These are phyloP conservation scores for Acanthosoma haemorrhoidale DNA, from an alignment of 2,888 invertebrate species.

Conservation along the genomic window DNA sequence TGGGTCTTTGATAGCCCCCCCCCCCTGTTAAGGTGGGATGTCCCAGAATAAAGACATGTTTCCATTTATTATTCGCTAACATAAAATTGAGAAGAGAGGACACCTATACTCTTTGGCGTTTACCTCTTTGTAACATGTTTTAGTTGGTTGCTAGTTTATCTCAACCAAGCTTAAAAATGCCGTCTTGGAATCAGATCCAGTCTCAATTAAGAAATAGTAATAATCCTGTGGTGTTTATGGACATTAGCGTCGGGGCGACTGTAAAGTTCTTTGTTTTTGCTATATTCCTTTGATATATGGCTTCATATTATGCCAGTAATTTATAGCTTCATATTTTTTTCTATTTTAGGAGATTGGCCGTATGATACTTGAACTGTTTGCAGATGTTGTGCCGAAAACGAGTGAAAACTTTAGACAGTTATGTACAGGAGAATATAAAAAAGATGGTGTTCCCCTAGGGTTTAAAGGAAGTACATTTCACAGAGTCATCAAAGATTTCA, in stretches of 20 bases:
- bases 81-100: too few relatives aligned
- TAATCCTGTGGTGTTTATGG: constrained; percentile 98
- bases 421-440: constrained; percentile 94
- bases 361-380: constrained; percentile 96
- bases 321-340: background rate
- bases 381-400: constrained; percentile 92
- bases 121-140: too few relatives aligned
- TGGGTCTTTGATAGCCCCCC: too few relatives aligned
- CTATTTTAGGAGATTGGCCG: constrained; percentile 81
- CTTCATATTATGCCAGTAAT: background rate
- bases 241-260: constrained; percentile 91
- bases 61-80: too few relatives aligned
- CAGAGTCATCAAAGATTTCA: constrained; percentile 98
- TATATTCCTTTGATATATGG: background rate
- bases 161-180: constrained; percentile 58
- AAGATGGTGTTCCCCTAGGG: constrained; percentile 92
- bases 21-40: too few relatives aligned
- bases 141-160: too few relatives aligned
- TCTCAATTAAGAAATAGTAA: constrained; percentile 81
- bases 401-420: constrained; percentile 98
- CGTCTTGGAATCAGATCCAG: constrained; percentile 92
- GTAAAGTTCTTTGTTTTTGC: constrained; percentile 51
- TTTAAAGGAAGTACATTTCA: constrained; percentile 97
- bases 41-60: too few relatives aligned
- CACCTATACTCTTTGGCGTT: too few relatives aligned